Evolutionary conservation across 2,113 vertebrate species (phyloP).

Genomic region (Lipophrys pholis): DNA sequence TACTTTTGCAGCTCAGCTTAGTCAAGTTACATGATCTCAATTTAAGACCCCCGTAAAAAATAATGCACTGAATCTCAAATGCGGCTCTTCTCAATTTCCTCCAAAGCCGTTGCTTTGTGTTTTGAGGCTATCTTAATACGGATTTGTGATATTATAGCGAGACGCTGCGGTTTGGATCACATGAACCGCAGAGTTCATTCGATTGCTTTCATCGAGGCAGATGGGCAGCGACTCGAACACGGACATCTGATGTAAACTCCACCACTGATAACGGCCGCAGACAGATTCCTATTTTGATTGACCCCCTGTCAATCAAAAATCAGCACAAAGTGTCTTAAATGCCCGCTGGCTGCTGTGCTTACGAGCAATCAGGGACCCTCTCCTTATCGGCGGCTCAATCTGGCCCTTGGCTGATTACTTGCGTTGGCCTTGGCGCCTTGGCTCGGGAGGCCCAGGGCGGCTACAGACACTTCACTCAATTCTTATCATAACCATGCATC

Average conservation of each 20-base stretch:
- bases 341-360: slow-evolving; percentile 54
- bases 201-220: slow-evolving; percentile 1
- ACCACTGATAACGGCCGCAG: slow-evolving; percentile 17
- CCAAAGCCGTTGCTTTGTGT: too few species aligned
- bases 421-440: slow-evolving; percentile 49
- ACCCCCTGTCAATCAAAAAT: slow-evolving; percentile 74
- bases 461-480: slow-evolving; percentile 56
- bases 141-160: not conserved
- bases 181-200: not conserved
- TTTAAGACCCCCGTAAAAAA: too few species aligned
- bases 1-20: too few species aligned
- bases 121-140: not conserved
- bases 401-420: slow-evolving; percentile 70
- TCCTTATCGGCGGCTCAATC: slow-evolving; percentile 75
- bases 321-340: slow-evolving; percentile 58
- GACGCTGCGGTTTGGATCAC: not conserved
- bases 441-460: slow-evolving; percentile 35
- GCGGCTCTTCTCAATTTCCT: too few species aligned
- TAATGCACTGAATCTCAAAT: too few species aligned
- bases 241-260: slow-evolving; percentile 43
- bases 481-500: slow-evolving; percentile 78
- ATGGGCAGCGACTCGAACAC: too few species aligned
- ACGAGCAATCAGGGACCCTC: slow-evolving; percentile 74
- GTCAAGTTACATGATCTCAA: too few species aligned
- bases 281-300: slow-evolving; percentile 48